Conservation (phyloP, 2,888 invertebrate genomes). For the Xylocampa areola region DNA sequence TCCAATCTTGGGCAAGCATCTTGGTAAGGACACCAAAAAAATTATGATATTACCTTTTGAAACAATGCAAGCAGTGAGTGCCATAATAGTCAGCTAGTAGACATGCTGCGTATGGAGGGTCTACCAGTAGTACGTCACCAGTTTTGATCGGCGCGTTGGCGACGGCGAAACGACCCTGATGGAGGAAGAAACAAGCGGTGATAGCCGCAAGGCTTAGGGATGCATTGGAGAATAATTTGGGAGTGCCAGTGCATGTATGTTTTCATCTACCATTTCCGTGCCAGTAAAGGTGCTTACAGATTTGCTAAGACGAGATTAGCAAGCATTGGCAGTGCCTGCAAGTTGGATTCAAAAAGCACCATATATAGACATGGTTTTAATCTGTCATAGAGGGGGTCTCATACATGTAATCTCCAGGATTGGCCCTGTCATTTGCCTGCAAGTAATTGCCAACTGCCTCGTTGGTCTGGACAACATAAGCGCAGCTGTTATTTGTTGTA, state of each 20-base stretch:
- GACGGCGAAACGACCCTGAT: conserved; percentile 92
- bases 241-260: conserved; percentile 2
- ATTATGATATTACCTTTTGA: conserved; percentile 91
- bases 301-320: neutral
- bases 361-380: too few relatives aligned
- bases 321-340: too few relatives aligned
- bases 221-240: conserved; percentile 6
- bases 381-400: too few relatives aligned
- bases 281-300: neutral
- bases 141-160: conserved; percentile 91
- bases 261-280: neutral
- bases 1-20: neutral
- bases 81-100: conserved; percentile 93
- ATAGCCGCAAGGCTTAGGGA: conserved; percentile 9
- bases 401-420: too few relatives aligned
- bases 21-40: neutral
- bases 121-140: conserved; percentile 93
- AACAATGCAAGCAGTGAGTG: conserved; percentile 95
- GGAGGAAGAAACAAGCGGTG: conserved; percentile 28
- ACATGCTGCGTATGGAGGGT: conserved; percentile 93
- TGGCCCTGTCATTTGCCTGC: too few relatives aligned
- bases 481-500: too few relatives aligned
- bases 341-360: too few relatives aligned
- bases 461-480: too few relatives aligned
- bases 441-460: too few relatives aligned